phyloP scores from a whole-genome alignment of 2,888 invertebrate genomes.

The Lucinisca nassula region DNA sequence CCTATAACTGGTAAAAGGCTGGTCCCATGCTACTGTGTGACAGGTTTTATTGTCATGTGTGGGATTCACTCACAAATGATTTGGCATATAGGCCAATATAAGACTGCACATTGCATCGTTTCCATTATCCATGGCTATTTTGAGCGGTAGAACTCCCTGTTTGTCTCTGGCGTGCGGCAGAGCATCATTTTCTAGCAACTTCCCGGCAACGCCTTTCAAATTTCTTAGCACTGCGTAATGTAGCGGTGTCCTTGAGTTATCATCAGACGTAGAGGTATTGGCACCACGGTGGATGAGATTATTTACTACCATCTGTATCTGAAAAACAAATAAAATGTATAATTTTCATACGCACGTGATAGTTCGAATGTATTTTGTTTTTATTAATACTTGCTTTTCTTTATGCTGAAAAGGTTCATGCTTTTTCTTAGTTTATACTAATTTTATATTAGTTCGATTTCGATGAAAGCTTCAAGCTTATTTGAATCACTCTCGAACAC shows the following conservation, averaged over 20 bases:
- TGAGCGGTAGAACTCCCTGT: constrained; percentile 72
- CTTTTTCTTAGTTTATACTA: no score
- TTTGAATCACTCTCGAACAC: no score
- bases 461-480: no score
- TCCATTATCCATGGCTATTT: constrained; percentile 76
- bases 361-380: no score
- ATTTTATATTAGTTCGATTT: no score
- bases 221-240: constrained; percentile 80
- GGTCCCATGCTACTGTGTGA: no score
- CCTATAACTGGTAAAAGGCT: no score
- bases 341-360: no score
- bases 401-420: no score
- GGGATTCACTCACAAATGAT: constrained; percentile 75
- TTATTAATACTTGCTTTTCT: no score
- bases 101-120: constrained; percentile 81
- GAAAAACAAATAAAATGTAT: neutral
- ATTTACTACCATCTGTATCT: constrained; percentile 80
- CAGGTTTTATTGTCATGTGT: no score
- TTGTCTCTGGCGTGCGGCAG: constrained; percentile 77
- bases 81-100: constrained; percentile 79
- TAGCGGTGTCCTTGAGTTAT: constrained; percentile 75
- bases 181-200: constrained; percentile 82
- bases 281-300: constrained; percentile 82
- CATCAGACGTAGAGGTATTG: constrained; percentile 74
- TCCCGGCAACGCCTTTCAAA: constrained; percentile 77